Conservation (phyloP, 2,888 invertebrate species). For the Mantis religiosa region DNA sequence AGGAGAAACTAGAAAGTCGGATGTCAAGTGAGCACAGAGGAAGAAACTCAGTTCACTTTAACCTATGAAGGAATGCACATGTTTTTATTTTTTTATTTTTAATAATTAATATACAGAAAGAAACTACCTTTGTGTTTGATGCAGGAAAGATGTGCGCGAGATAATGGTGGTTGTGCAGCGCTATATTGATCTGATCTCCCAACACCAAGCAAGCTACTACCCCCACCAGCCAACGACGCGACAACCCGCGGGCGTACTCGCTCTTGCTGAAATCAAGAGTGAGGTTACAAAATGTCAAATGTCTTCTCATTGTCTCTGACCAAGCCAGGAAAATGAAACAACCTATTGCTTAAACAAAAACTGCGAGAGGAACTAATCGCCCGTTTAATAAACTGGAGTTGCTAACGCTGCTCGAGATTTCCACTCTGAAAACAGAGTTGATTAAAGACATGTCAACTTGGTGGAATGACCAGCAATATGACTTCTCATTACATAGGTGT, state of each 20-base stretch:
- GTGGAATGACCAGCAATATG: too few relatives aligned
- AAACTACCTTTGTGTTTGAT: not conserved
- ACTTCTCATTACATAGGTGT: too few relatives aligned
- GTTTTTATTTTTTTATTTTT: not conserved
- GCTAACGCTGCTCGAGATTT: too few relatives aligned
- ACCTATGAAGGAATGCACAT: not conserved
- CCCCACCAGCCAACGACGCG: not conserved
- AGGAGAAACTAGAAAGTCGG: too few relatives aligned
- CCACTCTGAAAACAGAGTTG: too few relatives aligned
- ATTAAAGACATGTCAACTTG: too few relatives aligned
- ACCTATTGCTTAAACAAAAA: not conserved
- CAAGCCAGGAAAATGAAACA: not conserved
- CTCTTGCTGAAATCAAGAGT: not conserved
- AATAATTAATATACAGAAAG: not conserved
- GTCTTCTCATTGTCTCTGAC: not conserved
- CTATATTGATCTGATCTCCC: not conserved
- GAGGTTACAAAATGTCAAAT: not conserved
- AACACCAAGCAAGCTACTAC: not conserved
- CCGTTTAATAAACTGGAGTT: too few relatives aligned
- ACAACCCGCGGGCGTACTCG: not conserved
- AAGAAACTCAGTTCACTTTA: not conserved
- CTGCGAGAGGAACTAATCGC: too few relatives aligned
- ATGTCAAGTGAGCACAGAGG: too few relatives aligned
- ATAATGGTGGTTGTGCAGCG: not conserved
- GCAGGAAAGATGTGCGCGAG: not conserved